A percentile compares a stretch with the other conserved stretches of the same genome.
Evolutionary conservation across 2,797 vertebrate genomes (phyloP).

Genomic region (Alcedo quadribrachys): DNA sequence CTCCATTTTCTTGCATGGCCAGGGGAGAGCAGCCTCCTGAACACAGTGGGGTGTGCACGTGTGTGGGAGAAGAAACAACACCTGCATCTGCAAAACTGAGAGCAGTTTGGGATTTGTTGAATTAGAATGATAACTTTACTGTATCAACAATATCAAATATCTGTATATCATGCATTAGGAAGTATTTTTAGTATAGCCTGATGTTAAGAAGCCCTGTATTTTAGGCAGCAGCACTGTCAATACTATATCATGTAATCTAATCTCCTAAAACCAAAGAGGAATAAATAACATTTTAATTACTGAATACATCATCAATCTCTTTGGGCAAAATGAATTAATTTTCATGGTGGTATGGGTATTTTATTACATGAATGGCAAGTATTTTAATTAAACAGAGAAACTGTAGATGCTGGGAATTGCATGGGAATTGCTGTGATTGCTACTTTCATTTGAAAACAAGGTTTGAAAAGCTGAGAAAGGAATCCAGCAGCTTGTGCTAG

Average conservation of each 20-base stretch:
- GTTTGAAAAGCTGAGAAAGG: background rate
- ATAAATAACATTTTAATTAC: constrained; percentile 70
- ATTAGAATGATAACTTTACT: background rate
- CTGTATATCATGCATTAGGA: background rate
- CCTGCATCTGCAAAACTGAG: background rate
- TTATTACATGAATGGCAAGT: constrained; percentile 59
- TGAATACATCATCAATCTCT: constrained; percentile 72
- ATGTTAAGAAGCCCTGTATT: background rate
- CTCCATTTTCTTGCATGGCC: background rate
- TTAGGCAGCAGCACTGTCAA: background rate
- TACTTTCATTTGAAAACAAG: constrained; percentile 5
- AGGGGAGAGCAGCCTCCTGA: background rate
- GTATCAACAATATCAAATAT: background rate
- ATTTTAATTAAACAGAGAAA: constrained; percentile 83
- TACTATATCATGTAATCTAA: constrained; percentile 9
- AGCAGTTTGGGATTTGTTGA: background rate
- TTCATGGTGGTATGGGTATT: constrained; percentile 66
- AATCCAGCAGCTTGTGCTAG: background rate
- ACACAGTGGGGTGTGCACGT: fast-evolving
- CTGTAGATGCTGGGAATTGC: constrained; percentile 76
- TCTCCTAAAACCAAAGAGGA: constrained; percentile 44
- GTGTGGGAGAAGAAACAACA: background rate
- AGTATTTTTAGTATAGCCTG: background rate
- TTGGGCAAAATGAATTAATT: constrained; percentile 79
- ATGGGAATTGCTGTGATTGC: constrained; percentile 52